phyloP scores from a whole-genome alignment of 2,888 invertebrate genomes.

The Drosophila multiciliata region DNA sequence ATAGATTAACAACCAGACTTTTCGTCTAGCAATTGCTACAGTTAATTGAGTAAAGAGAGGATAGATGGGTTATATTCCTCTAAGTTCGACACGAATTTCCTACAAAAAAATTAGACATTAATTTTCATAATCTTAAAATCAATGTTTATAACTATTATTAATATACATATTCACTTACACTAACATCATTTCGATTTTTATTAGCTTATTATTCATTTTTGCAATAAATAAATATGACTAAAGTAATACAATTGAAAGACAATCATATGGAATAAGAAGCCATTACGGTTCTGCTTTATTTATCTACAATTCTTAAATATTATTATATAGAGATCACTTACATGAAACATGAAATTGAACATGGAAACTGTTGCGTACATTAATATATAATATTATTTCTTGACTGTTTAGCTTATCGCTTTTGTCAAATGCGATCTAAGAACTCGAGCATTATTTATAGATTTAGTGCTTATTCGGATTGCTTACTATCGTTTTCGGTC shows the following conservation, averaged over 20 bases:
- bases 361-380: constrained; percentile 3
- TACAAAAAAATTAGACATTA: neutral
- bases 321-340: neutral
- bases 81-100: neutral
- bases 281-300: neutral
- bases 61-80: constrained; percentile 10
- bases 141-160: neutral
- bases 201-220: neutral
- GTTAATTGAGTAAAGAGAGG: neutral
- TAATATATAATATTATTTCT: neutral
- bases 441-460: neutral
- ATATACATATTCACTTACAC: neutral
- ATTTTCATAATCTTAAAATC: neutral
- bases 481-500: constrained; percentile 28
- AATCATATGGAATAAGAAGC: neutral
- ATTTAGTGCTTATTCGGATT: constrained; percentile 19
- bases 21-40: constrained; percentile 13
- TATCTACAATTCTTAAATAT: constrained; percentile 12
- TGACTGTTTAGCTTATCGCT: constrained; percentile 19
- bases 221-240: neutral
- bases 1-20: constrained; percentile 34
- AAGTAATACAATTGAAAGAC: neutral
- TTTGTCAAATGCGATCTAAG: constrained; percentile 2
- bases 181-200: too few species aligned
- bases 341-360: neutral